These are phyloP conservation scores for Xestia c-nigrum DNA, from an alignment of 2,888 invertebrate species.

Conservation along the genomic window DNA sequence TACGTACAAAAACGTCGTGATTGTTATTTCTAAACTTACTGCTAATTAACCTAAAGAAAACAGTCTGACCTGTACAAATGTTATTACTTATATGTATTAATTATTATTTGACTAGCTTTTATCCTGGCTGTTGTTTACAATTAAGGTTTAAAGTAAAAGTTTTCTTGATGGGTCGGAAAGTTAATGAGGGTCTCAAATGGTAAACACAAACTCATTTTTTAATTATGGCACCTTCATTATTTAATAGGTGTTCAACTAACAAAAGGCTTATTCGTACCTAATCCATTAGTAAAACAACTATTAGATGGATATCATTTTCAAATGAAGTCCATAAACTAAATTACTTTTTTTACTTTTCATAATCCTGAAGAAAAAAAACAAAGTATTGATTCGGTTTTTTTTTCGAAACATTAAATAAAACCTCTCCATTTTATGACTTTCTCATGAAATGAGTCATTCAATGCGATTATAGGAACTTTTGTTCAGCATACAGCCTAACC, in stretches of 20 bases:
- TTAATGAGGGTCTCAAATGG: background rate
- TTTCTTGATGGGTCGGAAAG: background rate
- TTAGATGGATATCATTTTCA: background rate
- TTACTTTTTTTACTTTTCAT: background rate
- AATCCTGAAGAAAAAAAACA: background rate
- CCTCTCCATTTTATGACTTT: too few species aligned
- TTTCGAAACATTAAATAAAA: background rate
- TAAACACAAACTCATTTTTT: background rate
- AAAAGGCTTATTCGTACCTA: background rate
- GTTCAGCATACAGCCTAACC: too few species aligned
- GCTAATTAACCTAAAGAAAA: slow-evolving; percentile 48
- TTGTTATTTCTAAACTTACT: slow-evolving; percentile 30
- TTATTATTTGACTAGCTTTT: slow-evolving; percentile 43
- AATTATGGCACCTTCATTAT: too few species aligned
- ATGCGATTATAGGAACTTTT: too few species aligned
- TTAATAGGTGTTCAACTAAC: background rate
- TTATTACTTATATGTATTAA: slow-evolving; percentile 22
- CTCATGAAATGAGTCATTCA: too few species aligned
- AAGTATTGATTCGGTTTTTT: background rate
- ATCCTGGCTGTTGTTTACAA: slow-evolving; percentile 16
- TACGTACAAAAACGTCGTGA: slow-evolving; percentile 24
- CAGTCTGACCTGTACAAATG: slow-evolving; percentile 46
- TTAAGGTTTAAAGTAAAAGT: background rate
- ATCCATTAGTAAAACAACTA: background rate
- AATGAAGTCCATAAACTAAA: background rate